Conservation (phyloP, 1,140 invertebrate genomes). For the Tyrophagus putrescentiae region DNA sequence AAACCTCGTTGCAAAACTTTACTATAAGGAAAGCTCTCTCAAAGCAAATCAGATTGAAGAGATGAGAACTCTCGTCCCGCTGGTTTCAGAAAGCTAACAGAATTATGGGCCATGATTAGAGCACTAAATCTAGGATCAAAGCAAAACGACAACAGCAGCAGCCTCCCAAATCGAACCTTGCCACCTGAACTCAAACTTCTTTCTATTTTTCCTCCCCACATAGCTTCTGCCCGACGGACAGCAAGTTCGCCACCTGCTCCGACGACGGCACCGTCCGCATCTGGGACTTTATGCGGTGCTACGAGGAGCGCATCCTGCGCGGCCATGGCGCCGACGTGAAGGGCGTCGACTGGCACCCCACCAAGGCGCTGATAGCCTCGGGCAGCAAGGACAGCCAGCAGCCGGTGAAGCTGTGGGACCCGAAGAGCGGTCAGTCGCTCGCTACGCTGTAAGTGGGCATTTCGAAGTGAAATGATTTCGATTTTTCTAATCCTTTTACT, state of each 20-base stretch:
- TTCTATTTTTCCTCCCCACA: slow-evolving; percentile 31
- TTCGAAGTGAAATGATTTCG: slow-evolving; percentile 38
- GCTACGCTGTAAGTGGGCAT: slow-evolving; percentile 50
- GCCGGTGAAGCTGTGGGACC: slow-evolving; percentile 98
- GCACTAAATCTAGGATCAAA: too few relatives aligned
- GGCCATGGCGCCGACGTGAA: slow-evolving; percentile 98
- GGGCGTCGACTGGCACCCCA: slow-evolving; percentile 98
- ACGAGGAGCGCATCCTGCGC: slow-evolving; percentile 31
- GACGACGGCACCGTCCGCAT: slow-evolving; percentile 96
- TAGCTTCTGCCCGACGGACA: slow-evolving; percentile 97
- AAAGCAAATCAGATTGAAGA: too few relatives aligned
- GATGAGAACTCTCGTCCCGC: too few relatives aligned
- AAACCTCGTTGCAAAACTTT: too few relatives aligned
- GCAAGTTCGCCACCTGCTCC: slow-evolving; percentile 95
- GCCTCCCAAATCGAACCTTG: too few relatives aligned
- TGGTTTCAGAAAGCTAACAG: too few relatives aligned
- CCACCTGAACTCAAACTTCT: too few relatives aligned
- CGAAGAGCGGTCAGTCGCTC: slow-evolving; percentile 66
- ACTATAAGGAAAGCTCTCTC: too few relatives aligned
- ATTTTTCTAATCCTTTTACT: slow-evolving; percentile 28
- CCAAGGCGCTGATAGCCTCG: slow-evolving; percentile 86
- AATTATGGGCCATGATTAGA: too few relatives aligned
- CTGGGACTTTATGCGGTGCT: slow-evolving; percentile 66
- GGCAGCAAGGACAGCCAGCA: slow-evolving; percentile 99
- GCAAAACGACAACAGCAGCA: too few relatives aligned